phyloP scores from a whole-genome alignment of 2,797 vertebrate genomes.

The Ctenopoma kingsleyae region DNA sequence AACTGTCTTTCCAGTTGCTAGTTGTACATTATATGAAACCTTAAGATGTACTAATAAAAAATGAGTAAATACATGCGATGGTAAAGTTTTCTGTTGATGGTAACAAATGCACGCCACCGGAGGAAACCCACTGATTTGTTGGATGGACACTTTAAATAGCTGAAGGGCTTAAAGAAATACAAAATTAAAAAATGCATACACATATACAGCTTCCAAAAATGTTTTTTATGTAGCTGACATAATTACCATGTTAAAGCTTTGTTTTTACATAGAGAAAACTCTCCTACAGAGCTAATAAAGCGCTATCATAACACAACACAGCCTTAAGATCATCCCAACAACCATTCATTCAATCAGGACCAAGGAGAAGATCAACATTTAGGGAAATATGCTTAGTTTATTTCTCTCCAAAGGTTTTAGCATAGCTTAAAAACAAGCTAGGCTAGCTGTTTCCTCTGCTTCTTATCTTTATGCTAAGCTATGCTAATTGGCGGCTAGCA shows the following conservation, averaged over 20 bases:
- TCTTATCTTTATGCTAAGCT: neutral
- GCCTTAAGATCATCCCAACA: neutral
- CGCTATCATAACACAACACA: neutral
- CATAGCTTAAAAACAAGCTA: neutral
- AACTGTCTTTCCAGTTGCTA: slow-evolving; percentile 62
- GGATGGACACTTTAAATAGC: neutral
- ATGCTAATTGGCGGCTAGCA: neutral
- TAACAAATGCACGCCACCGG: neutral
- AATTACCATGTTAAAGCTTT: neutral
- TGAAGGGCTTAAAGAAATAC: neutral
- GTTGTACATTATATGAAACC: slow-evolving; percentile 57
- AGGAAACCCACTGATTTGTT: neutral
- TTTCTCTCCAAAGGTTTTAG: neutral
- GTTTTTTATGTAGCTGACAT: neutral
- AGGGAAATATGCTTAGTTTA: neutral
- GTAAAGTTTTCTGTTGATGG: slow-evolving; percentile 2
- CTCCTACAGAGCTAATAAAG: neutral
- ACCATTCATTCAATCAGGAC: neutral
- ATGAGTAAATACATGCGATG: slow-evolving; percentile 26
- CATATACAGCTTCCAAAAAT: too few relatives aligned
- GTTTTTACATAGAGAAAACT: neutral
- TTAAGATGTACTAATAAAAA: slow-evolving; percentile 71
- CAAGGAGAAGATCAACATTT: neutral
- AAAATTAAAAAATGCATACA: too few relatives aligned
- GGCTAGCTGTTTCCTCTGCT: neutral